Conservation (phyloP, 2,113 vertebrate genomes). For the Periophthalmodon schlosseri region DNA sequence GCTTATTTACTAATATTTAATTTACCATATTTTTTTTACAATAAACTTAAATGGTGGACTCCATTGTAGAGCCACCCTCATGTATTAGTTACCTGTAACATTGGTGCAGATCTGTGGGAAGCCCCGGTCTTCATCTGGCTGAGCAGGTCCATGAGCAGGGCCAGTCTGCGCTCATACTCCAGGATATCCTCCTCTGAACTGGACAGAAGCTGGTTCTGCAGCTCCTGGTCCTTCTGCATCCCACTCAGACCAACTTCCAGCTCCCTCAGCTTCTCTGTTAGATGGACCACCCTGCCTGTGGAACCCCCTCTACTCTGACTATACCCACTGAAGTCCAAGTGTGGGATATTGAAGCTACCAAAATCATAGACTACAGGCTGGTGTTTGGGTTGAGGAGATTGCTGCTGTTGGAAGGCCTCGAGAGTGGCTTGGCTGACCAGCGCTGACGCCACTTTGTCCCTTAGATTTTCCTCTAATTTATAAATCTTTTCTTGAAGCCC, state of each 20-base stretch:
- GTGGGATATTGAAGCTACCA: slow-evolving; percentile 51
- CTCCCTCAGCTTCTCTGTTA: slow-evolving; percentile 81
- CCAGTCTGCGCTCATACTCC: slow-evolving; percentile 83
- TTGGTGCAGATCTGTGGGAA: slow-evolving; percentile 15
- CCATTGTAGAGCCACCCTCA: not conserved
- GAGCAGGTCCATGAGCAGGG: slow-evolving; percentile 80
- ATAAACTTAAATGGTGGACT: not conserved
- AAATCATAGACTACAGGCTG: slow-evolving; percentile 24
- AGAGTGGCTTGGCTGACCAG: slow-evolving; percentile 85
- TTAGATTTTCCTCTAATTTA: slow-evolving; percentile 81
- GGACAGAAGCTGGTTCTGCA: slow-evolving; percentile 83
- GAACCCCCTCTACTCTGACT: slow-evolving; percentile 41
- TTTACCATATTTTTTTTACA: no score
- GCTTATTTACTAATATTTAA: no score
- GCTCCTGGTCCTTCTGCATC: slow-evolving; percentile 79
- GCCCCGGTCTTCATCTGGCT: slow-evolving; percentile 64
- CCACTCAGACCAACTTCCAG: slow-evolving; percentile 79
- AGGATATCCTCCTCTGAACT: slow-evolving; percentile 81
- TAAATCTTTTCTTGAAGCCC: slow-evolving; percentile 73
- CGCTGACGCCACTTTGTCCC: slow-evolving; percentile 82
- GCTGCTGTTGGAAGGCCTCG: slow-evolving; percentile 79
- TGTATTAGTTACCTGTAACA: slow-evolving; percentile 47
- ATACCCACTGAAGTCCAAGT: slow-evolving; percentile 38
- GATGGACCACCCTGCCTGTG: slow-evolving; percentile 65
- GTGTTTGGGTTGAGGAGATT: slow-evolving; percentile 32